phyloP scores from a whole-genome alignment of 2,113 vertebrate genomes.

The Marcusenius ussheri region DNA sequence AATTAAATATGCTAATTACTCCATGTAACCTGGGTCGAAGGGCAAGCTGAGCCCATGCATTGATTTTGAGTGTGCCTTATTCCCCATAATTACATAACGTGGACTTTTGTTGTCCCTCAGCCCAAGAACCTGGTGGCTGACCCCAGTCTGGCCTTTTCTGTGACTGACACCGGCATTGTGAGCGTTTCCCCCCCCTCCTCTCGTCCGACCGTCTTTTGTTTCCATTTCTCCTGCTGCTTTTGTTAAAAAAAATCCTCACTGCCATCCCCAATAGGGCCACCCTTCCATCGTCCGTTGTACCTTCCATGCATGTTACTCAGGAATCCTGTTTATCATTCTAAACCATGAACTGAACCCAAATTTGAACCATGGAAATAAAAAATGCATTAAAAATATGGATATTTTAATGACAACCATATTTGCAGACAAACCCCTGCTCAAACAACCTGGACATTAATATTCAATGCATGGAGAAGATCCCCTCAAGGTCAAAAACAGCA shows the following conservation, averaged over 20 bases:
- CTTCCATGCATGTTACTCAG: background rate
- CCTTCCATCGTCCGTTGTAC: background rate
- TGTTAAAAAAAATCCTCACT: background rate
- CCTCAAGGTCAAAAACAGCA: background rate
- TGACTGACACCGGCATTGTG: background rate
- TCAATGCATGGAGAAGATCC: background rate
- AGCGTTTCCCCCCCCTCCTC: background rate
- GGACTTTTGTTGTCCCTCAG: background rate
- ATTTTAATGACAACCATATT: background rate
- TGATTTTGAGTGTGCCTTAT: background rate
- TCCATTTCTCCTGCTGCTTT: background rate
- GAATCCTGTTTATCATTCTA: background rate
- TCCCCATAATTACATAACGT: background rate
- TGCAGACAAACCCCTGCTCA: background rate
- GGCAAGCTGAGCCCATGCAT: background rate
- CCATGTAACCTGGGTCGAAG: background rate
- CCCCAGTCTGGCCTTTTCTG: background rate
- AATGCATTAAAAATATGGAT: background rate
- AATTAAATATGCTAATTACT: background rate
- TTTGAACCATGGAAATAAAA: background rate
- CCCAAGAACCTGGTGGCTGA: background rate
- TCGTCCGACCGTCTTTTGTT: background rate
- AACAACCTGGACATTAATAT: background rate
- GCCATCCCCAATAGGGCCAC: background rate
- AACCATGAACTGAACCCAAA: background rate